Percentiles rank a stretch among this genome's conserved stretches.
Evolutionary conservation across 2,113 vertebrate genomes (phyloP).

Genomic region (Callionymus lyra): DNA sequence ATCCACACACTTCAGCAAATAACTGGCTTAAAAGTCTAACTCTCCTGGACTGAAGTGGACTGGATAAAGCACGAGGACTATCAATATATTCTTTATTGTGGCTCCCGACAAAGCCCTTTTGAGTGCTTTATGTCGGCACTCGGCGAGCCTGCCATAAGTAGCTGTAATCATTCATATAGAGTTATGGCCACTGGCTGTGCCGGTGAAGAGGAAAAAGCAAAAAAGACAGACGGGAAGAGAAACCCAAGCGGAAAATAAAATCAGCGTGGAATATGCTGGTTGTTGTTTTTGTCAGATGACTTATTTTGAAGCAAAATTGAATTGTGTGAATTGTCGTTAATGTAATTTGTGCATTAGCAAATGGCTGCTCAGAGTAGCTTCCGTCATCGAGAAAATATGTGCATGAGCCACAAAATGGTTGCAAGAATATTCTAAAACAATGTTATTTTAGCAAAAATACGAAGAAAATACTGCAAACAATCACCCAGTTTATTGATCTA

Average conservation of each 20-base stretch:
- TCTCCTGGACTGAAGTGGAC: conserved; percentile 7
- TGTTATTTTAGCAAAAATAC: too few species aligned
- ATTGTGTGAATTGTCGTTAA: too few species aligned
- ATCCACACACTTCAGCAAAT: not conserved
- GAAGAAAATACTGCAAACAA: too few species aligned
- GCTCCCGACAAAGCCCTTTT: conserved; percentile 29
- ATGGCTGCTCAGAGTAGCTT: too few species aligned
- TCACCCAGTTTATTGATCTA: too few species aligned
- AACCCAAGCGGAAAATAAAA: conserved; percentile 2
- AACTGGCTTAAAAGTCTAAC: not conserved
- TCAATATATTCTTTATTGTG: conserved; percentile 31
- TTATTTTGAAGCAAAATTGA: too few species aligned
- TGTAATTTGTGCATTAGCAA: too few species aligned
- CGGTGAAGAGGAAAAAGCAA: conserved; percentile 6
- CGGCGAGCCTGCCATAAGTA: conserved; percentile 35
- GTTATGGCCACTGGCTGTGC: conserved; percentile 26
- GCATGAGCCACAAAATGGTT: too few species aligned
- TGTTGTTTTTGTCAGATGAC: too few species aligned
- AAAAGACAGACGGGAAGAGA: conserved; percentile 7
- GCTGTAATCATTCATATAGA: conserved; percentile 45
- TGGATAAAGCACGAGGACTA: conserved; percentile 23
- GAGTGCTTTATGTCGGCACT: conserved; percentile 37
- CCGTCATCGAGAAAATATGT: too few species aligned
- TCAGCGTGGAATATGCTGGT: not conserved
- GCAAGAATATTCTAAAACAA: too few species aligned